Evolutionary conservation across 2,797 vertebrate genomes (phyloP).

Genomic region (Argya squamiceps): DNA sequence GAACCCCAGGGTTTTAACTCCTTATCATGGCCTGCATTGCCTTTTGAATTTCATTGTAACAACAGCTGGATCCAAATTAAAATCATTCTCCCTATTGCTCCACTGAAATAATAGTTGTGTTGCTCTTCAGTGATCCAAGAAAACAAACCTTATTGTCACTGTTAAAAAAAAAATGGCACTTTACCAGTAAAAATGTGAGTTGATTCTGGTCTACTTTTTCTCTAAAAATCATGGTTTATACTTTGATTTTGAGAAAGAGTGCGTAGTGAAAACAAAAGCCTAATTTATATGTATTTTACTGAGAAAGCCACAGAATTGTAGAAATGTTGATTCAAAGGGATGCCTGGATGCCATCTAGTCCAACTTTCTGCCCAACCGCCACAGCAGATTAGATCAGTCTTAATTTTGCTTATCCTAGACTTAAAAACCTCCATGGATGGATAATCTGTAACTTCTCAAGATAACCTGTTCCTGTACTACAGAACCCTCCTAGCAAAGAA

Average conservation of each 20-base stretch:
- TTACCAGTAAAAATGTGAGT: background rate
- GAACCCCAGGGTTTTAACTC: background rate
- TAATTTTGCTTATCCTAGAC: background rate
- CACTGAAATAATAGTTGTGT: background rate
- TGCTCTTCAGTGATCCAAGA: background rate
- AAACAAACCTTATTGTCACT: background rate
- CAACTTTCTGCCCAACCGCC: background rate
- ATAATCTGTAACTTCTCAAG: background rate
- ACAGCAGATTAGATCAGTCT: background rate
- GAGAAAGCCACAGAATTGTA: background rate
- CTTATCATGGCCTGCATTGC: background rate
- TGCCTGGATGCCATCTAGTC: background rate
- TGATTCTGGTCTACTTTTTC: background rate
- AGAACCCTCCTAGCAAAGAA: background rate
- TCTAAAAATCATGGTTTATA: background rate
- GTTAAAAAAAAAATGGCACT: background rate
- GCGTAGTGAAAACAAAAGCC: background rate
- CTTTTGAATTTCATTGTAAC: constrained; percentile 3
- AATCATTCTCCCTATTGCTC: background rate
- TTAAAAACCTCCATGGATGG: background rate
- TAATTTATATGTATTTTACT: background rate
- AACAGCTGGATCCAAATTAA: background rate
- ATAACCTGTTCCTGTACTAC: background rate
- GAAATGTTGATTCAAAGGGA: background rate
- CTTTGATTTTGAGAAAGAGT: background rate